phyloP scores from a whole-genome alignment of 2,113 vertebrate genomes.

The Tragelaphus imberbis region DNA sequence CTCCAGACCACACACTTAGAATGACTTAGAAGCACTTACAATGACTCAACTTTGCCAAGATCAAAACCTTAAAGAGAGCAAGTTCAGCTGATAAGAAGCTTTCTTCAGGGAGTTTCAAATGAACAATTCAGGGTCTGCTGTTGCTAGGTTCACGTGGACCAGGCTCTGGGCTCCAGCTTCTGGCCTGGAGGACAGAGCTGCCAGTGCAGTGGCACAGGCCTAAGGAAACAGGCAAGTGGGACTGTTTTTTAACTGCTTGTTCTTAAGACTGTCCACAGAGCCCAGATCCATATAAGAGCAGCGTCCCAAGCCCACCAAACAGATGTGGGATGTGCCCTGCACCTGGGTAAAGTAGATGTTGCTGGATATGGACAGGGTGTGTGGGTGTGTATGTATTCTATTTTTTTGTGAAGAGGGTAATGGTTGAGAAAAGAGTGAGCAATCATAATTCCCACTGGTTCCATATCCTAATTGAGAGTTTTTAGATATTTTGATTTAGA shows the following conservation, averaged over 20 bases:
- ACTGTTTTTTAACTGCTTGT: background rate
- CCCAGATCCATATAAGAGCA: background rate
- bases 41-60: background rate
- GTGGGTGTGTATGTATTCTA: background rate
- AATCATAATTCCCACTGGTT: background rate
- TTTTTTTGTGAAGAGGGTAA: background rate
- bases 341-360: background rate
- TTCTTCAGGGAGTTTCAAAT: conserved; percentile 29
- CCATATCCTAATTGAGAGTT: background rate
- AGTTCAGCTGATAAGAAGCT: conserved; percentile 17
- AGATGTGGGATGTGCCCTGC: too few species aligned
- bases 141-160: background rate
- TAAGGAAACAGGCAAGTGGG: background rate
- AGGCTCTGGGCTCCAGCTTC: background rate
- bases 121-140: background rate
- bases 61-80: conserved; percentile 21
- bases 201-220: background rate
- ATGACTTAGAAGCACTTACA: background rate
- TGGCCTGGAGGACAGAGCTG: background rate
- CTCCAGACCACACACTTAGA: background rate
- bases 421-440: background rate
- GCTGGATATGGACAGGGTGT: background rate
- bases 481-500: conserved; percentile 17
- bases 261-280: background rate
- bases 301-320: background rate